A percentile compares a stretch with the other conserved stretches of the same genome.
phyloP scores from a whole-genome alignment of 2,113 vertebrate species.

The Carettochelys insculpta region DNA sequence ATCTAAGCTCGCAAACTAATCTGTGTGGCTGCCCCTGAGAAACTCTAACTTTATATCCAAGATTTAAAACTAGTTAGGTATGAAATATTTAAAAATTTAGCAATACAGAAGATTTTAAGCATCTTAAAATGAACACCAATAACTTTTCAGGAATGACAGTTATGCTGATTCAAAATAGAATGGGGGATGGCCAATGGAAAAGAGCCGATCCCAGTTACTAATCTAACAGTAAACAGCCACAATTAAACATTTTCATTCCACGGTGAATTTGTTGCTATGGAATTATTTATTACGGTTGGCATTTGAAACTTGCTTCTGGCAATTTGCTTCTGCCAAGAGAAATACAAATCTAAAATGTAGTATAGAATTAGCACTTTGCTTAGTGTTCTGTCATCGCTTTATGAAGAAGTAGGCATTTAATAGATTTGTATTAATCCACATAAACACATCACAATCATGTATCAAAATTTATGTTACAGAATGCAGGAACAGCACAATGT shows the following conservation, averaged over 20 bases:
- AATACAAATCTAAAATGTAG: background rate
- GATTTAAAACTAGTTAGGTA: conserved; percentile 19
- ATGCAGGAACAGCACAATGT: fast-evolving
- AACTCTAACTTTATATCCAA: conserved; percentile 31
- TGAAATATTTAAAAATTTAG: background rate
- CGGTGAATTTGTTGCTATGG: background rate
- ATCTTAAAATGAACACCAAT: background rate
- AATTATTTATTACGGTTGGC: background rate
- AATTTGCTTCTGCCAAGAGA: background rate
- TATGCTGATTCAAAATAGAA: background rate
- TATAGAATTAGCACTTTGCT: fast-evolving
- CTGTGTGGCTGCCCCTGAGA: conserved; percentile 15
- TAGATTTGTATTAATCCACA: background rate
- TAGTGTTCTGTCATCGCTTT: fast-evolving
- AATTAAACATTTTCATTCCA: background rate
- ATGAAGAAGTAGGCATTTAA: background rate
- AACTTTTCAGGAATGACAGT: conserved; percentile 10
- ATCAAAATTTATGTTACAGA: background rate
- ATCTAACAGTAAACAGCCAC: background rate
- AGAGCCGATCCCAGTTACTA: background rate
- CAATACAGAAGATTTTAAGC: background rate
- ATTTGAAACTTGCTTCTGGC: background rate
- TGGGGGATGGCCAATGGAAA: background rate
- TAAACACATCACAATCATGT: background rate
- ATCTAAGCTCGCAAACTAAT: conserved; percentile 13